A percentile compares a stretch with the other conserved stretches of the same genome.
These are phyloP conservation scores for Chrysolina oricalcia DNA, from an alignment of 2,888 invertebrate genomes.

Conservation along the genomic window DNA sequence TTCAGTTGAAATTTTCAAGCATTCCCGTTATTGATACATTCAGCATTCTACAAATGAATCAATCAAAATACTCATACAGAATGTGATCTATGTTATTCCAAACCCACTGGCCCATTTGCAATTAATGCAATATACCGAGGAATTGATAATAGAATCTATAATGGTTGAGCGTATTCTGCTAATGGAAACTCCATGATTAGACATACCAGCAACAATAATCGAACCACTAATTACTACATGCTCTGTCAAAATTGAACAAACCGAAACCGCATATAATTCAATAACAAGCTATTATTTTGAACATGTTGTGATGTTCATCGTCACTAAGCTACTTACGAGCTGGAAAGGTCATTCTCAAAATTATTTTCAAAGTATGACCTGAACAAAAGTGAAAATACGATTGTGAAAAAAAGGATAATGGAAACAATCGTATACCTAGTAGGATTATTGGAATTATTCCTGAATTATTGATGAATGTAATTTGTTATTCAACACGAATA, in stretches of 20 bases:
- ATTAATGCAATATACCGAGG: slow-evolving; percentile 15
- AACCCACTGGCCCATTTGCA: neutral
- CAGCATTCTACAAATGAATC: neutral
- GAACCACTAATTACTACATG: slow-evolving; percentile 25
- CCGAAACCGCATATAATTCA: neutral
- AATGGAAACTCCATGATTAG: slow-evolving; percentile 23
- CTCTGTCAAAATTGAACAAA: slow-evolving; percentile 11
- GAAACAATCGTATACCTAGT: too few relatives aligned
- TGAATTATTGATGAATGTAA: too few relatives aligned
- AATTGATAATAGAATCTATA: slow-evolving; percentile 7
- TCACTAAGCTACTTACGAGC: neutral
- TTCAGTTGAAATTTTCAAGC: neutral
- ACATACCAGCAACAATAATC: slow-evolving; percentile 28
- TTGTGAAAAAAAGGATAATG: too few relatives aligned
- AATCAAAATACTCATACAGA: neutral
- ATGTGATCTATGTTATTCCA: neutral
- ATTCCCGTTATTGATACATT: too few relatives aligned
- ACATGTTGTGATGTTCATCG: neutral
- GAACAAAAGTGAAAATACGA: too few relatives aligned
- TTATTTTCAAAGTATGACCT: too few relatives aligned
- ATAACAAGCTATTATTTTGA: neutral
- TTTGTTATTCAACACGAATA: too few relatives aligned
- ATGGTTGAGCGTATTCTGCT: slow-evolving; percentile 20
- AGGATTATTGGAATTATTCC: too few relatives aligned
- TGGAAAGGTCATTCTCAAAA: neutral